phyloP scores from a whole-genome alignment of 1,140 invertebrate genomes.

The Anastatus disparis region DNA sequence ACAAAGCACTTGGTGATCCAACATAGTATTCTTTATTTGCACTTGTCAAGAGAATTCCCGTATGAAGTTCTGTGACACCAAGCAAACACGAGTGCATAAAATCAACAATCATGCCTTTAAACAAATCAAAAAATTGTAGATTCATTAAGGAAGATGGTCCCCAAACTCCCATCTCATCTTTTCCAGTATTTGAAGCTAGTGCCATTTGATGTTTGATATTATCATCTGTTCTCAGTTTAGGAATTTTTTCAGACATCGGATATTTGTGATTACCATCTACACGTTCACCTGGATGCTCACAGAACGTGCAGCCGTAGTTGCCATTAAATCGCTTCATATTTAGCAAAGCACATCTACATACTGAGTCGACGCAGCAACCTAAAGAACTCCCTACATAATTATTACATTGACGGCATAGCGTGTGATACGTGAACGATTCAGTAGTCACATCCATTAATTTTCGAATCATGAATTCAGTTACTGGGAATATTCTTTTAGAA shows the following conservation, averaged over 20 bases:
- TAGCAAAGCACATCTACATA: no score
- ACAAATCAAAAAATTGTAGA: neutral
- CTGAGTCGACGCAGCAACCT: neutral
- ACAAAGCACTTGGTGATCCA: neutral
- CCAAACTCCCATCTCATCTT: conserved; percentile 9
- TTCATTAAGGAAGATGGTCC: conserved; percentile 5
- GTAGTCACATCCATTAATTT: neutral
- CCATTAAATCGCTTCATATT: neutral
- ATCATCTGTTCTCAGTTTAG: neutral
- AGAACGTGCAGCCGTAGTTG: neutral
- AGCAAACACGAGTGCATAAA: neutral
- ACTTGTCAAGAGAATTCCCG: neutral
- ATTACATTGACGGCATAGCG: neutral
- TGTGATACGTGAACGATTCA: neutral
- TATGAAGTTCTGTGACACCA: neutral
- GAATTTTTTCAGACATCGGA: neutral
- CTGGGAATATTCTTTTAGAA: neutral
- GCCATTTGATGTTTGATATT: neutral
- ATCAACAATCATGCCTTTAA: neutral
- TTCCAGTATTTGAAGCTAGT: neutral
- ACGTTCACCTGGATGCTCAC: neutral
- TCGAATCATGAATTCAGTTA: neutral
- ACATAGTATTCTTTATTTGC: neutral
- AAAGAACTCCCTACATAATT: neutral
- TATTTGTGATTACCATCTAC: neutral